Evolutionary conservation across 1,140 invertebrate species (phyloP), one percentile per base, ranked within the genome.

Genomic region (Zelostemma sp.): DNA sequence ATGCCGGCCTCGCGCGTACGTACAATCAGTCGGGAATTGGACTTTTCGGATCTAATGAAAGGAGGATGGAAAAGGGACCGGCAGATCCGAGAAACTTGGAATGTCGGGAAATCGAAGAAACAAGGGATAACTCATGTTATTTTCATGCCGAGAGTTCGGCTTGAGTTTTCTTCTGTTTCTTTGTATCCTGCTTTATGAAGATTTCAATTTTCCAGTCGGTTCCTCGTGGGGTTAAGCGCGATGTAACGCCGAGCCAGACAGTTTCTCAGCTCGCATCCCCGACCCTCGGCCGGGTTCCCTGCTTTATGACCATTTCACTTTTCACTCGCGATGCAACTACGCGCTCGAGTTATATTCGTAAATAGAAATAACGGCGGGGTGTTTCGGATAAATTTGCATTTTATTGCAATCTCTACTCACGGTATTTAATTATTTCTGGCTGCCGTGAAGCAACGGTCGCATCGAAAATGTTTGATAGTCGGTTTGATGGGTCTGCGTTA

Each of bases 401-500:
- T 25, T 25, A 25, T 25, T 8, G 21, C 21, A 4, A 25, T 25
- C 21, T 8, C 3, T 8, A 8, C 21, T 8, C 21, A 8, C 21
- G 21, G 3, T 25, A 25, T 25, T 25, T 2, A 49, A 33, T 33
- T 31, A 28, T 46, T 46, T 46, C 16, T 46, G 25, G 25, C 25
- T 4, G 25, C 8, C 8, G 25, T 28, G 8, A 4, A 8, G 8
- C 3, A 28, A 28, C n/a, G 17, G 18, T 62, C 45, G 38, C 53
- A 48, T 49, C 53, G 18, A 53, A 60, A 64, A 46, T 45, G 59
- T 67, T 47, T 48, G 47, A 55, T 46, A 14, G 16, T 14, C 11
- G 41, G 59, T 65, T 46, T 48, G 58, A 65, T 62, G 58, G 57
- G 50, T 56, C 28, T 58, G 77, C 70, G 74, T 82, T 81, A 84